Percentiles rank a stretch among this genome's conserved stretches.
These are phyloP conservation scores for Numenius arquata DNA, from an alignment of 2,113 vertebrate species.

Conservation along the genomic window DNA sequence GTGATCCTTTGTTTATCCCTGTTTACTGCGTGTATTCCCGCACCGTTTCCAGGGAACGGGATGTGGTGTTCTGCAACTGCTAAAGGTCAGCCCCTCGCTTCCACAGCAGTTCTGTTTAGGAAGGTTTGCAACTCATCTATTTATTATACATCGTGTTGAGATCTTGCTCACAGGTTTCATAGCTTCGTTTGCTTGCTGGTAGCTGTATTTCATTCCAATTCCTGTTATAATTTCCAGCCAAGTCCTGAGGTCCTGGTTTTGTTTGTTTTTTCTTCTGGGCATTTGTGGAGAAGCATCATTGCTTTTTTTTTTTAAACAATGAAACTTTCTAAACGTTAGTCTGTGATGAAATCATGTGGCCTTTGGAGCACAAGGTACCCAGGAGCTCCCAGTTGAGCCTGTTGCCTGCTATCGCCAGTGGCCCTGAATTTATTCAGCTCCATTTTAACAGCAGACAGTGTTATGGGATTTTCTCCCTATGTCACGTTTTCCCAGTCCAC, in stretches of 20 bases:
- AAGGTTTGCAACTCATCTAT: neutral
- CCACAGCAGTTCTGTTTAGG: neutral
- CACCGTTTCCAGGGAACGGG: neutral
- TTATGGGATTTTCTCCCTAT: neutral
- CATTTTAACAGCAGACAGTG: neutral
- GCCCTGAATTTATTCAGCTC: neutral
- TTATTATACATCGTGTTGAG: accelerated
- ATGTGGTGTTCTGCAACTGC: accelerated
- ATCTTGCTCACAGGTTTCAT: neutral
- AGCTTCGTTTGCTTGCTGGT: neutral
- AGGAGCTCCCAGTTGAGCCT: neutral
- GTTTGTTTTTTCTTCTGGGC: neutral
- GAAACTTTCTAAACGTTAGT: neutral
- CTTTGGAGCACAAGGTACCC: neutral
- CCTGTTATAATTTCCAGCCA: neutral
- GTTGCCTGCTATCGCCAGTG: too few relatives aligned
- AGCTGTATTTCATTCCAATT: neutral
- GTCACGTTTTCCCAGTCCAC: accelerated
- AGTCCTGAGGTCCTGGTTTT: neutral
- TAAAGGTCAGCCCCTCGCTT: neutral
- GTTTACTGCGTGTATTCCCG: neutral
- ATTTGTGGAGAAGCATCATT: neutral
- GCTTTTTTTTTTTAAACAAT: neutral
- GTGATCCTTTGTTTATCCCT: neutral
- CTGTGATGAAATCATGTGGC: neutral